Evolutionary conservation across 2,113 vertebrate species (phyloP).

Genomic region (Elgaria multicarinata): DNA sequence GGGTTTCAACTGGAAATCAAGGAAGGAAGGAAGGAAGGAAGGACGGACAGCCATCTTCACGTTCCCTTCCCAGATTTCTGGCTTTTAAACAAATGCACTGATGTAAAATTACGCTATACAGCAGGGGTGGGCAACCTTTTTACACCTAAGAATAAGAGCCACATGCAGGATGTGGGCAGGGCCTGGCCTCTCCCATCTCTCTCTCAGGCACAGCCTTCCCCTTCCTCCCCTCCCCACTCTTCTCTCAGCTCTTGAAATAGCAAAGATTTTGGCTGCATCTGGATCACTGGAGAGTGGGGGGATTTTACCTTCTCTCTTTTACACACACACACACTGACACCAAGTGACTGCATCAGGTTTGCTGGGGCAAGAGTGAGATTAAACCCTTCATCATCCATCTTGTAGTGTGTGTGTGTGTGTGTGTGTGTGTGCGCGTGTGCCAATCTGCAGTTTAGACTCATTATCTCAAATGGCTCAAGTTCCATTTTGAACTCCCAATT

Average conservation of each 20-base stretch:
- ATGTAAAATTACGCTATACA: background rate
- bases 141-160: too few species aligned
- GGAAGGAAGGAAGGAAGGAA: too few species aligned
- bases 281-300: too few species aligned
- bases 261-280: too few species aligned
- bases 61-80: background rate
- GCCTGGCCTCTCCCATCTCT: background rate
- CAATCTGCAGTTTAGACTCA: background rate
- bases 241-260: too few species aligned
- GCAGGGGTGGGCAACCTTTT: background rate
- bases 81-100: background rate
- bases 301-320: too few species aligned
- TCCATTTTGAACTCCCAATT: background rate
- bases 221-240: too few species aligned
- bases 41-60: background rate
- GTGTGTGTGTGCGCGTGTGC: too few species aligned
- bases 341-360: background rate
- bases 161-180: background rate
- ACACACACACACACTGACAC: background rate
- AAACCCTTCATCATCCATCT: too few species aligned
- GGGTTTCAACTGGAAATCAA: background rate
- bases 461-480: background rate
- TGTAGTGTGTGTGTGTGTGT: too few species aligned
- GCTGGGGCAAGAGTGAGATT: too few species aligned
- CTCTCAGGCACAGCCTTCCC: too few species aligned